Base-by-base conservation (phyloP, 2,888 invertebrate genomes). In the Cistogaster globosa region DNA sequence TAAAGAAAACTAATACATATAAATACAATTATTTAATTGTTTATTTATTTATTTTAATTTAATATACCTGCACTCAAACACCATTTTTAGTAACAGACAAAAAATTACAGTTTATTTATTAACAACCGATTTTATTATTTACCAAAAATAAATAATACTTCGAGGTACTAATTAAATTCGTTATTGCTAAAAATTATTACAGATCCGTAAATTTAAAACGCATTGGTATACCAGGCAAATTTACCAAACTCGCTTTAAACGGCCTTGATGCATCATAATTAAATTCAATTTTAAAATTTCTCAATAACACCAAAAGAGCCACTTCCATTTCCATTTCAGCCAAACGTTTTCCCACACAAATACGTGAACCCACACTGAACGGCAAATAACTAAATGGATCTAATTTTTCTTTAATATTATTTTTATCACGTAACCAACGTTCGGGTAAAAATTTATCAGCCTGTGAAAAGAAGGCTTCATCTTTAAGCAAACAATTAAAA, bases 271-370 rank as follows among this genome's bases (percentile, higher is more conserved):
- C 87, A 78, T 89, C 88, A 60, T 91, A 86, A 36, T 91, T 86
- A 62, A 89, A 91, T 42, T 89, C 89, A 16, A 91, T 86, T 58
- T 89, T 58, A 55, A 90, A 91, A 65, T 91, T 90, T 60, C 91
- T 87, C 14, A 91, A 87, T 3, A 91, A 62, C 53, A 89, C 94
- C 53, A 93, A 92, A 16, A 94, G 74, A 0, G 94, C 89, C 1
- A 93, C 93, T 90, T 95, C 94, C 79, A 96, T 93, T 91, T 96
- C 96, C 86, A 96, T 92, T 88, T 96, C 95, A 0, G 96, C 96
- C 86, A 97, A 94, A 88, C 96, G 93, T 89, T 95, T 93, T 7
- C 96, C 96, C 80, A 95, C 94, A 88, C 96, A 96, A 86, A 94
- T 94, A 65, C 96, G 93, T 0, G 95, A 93, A 0, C 96, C 96